Evolutionary conservation across 2,888 invertebrate species (phyloP).

Genomic region (Glyphotaelius pellucidus): DNA sequence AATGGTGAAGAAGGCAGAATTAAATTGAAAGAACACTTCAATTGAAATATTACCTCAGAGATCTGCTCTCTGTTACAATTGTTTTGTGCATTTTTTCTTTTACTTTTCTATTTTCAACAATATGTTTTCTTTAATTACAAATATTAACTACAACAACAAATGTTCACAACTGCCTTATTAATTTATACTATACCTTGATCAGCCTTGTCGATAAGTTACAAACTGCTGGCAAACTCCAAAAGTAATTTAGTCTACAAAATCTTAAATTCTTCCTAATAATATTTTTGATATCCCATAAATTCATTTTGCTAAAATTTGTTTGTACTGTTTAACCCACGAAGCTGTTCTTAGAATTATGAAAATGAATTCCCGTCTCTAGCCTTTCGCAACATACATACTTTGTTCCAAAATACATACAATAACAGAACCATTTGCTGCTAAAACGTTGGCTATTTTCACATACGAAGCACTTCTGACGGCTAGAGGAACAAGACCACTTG

Average conservation of each 20-base stretch:
- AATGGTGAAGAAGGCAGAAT: too few relatives aligned
- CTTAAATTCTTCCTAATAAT: not conserved
- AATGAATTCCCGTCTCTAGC: not conserved
- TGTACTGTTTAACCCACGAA: not conserved
- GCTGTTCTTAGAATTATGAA: not conserved
- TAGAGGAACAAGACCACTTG: conserved; percentile 38
- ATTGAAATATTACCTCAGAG: too few relatives aligned
- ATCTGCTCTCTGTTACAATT: too few relatives aligned
- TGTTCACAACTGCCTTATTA: too few relatives aligned
- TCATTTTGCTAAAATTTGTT: not conserved
- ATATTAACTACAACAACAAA: too few relatives aligned
- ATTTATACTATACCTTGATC: too few relatives aligned
- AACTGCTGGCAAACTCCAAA: too few relatives aligned
- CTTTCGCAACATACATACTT: conserved; percentile 12
- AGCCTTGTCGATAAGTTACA: too few relatives aligned
- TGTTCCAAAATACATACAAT: conserved; percentile 35
- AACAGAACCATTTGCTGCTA: conserved; percentile 47
- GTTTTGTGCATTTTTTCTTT: too few relatives aligned
- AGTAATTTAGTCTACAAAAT: not conserved
- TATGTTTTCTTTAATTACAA: too few relatives aligned
- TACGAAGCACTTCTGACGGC: conserved; percentile 25
- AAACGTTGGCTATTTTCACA: conserved; percentile 45
- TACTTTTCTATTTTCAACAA: too few relatives aligned
- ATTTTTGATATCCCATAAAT: not conserved
- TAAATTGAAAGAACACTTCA: too few relatives aligned